Evolutionary conservation across 1,140 invertebrate species (phyloP).

Genomic region (Medauroidea extradentata): DNA sequence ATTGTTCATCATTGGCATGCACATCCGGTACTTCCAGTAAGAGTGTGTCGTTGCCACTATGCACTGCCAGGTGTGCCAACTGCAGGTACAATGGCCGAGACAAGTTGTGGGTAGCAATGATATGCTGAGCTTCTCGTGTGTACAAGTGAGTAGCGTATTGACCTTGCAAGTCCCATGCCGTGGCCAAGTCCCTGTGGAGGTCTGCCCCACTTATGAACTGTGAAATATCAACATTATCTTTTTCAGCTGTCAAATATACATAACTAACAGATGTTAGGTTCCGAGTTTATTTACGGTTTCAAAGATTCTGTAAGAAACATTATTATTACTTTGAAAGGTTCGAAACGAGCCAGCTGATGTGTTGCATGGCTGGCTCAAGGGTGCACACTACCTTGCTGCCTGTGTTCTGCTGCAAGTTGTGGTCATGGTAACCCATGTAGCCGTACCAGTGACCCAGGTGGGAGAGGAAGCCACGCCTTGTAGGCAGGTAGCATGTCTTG

Average conservation of each 20-base stretch:
- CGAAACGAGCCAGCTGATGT: too few species aligned
- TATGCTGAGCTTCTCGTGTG: constrained; percentile 63
- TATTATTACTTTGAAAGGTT: too few species aligned
- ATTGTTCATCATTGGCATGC: constrained; percentile 48
- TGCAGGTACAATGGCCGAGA: constrained; percentile 54
- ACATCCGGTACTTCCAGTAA: constrained; percentile 52
- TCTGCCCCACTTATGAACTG: constrained; percentile 65
- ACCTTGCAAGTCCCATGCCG: constrained; percentile 71
- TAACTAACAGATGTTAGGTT: too few species aligned
- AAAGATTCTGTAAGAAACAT: too few species aligned
- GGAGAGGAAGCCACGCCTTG: constrained; percentile 59
- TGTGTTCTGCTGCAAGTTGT: constrained; percentile 28
- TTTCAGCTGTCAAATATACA: too few species aligned
- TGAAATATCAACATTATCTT: too few species aligned
- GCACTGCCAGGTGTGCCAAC: constrained; percentile 55
- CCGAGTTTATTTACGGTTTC: too few species aligned
- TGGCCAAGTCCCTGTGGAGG: constrained; percentile 56
- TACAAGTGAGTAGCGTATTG: constrained; percentile 81
- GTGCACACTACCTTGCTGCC: too few species aligned
- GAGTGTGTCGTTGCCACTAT: constrained; percentile 39
- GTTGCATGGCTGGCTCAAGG: too few species aligned
- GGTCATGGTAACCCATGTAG: constrained; percentile 59
- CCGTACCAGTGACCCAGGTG: constrained; percentile 61
- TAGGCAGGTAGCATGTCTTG: constrained; percentile 54
- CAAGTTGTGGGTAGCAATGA: constrained; percentile 50